phyloP scores from a whole-genome alignment of 2,113 vertebrate genomes.

The Xyliphius kryptos region DNA sequence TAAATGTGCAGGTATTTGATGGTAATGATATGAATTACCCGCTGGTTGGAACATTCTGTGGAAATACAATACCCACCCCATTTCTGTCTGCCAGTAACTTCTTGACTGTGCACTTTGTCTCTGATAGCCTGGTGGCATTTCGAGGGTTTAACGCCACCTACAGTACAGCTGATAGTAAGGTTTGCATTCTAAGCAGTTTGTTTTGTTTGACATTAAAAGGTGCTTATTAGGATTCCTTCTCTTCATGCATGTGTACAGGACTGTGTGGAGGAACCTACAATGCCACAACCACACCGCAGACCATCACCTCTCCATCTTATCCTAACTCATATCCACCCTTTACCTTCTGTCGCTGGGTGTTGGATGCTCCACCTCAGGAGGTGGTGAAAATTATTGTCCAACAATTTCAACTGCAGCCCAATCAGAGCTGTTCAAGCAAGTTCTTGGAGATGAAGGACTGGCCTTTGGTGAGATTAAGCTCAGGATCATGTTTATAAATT shows the following conservation, averaged over 20 bases:
- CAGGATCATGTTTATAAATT: too few species aligned
- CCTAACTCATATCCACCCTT: constrained; percentile 64
- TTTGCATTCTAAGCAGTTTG: too few species aligned
- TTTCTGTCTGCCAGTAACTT: constrained; percentile 76
- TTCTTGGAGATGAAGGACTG: constrained; percentile 78
- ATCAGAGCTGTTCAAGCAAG: constrained; percentile 73
- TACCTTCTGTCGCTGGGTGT: constrained; percentile 76
- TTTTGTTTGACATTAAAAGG: too few species aligned
- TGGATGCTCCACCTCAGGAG: constrained; percentile 74
- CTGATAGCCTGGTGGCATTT: constrained; percentile 62
- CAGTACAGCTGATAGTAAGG: constrained; percentile 70
- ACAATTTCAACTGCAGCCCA: constrained; percentile 62
- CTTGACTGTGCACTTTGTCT: constrained; percentile 73
- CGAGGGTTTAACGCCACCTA: constrained; percentile 83
- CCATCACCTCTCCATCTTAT: constrained; percentile 65
- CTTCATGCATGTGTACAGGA: constrained; percentile 55
- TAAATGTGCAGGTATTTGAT: constrained; percentile 72
- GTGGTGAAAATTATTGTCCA: constrained; percentile 70
- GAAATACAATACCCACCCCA: constrained; percentile 61
- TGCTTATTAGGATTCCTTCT: constrained; percentile 16
- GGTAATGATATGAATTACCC: constrained; percentile 67
- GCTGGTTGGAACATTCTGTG: constrained; percentile 78
- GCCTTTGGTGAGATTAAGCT: constrained; percentile 60
- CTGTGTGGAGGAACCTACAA: constrained; percentile 80
- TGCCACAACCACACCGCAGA: constrained; percentile 66